Base-by-base conservation (phyloP, 2,888 invertebrate genomes). In the Cephalotes varians region DNA sequence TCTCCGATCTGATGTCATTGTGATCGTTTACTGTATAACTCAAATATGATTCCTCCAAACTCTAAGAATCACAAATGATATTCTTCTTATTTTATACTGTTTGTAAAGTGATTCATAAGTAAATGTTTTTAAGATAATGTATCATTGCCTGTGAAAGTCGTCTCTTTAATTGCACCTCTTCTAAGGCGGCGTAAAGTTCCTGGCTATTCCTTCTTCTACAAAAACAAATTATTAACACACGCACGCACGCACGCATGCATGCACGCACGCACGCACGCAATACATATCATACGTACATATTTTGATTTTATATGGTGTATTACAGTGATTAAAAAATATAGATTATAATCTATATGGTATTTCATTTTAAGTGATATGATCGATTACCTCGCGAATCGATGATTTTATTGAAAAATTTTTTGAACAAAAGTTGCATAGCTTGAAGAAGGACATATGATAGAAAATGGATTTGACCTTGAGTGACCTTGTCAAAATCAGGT, bases 101-200 rank as follows among this genome's bases (percentile, higher is more conserved):
- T 15, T 21, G 15, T 21, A 15, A n/a, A 44, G 15, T 37, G 5
- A 58, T 25, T 44, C 9, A 2, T 67, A n/a, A n/a, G n/a, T n/a
- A n/a, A n/a, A 51, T n/a, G 6, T 71, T 15, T 15, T 64, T 51
- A 62, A 49, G 2, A 25, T 49, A 49, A 25, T 25, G 18, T 49
- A 47, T 74, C 7, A 5, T 56, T 80, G 92, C 92, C 91, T 94
- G 93, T 2, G 93, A 93, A 18, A 94, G 84, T 73, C 92, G 90
- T 37, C 93, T 90, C 64, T 92, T 93, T 73, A 93, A 74, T 77
- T 93, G 93, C 6, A 91, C 91, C 72, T 94, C 93, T 67, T 94
- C 93, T 25, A 94, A 79, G 1, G 92, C 92, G 37, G 90, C 90
- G 47, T 92, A 92, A 9, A 93, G 87, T 47, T 94, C 94, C 49